Evolutionary conservation across 92 coral and sea anemone species (phyloP).

Genomic region (Micromussa lordhowensis): DNA sequence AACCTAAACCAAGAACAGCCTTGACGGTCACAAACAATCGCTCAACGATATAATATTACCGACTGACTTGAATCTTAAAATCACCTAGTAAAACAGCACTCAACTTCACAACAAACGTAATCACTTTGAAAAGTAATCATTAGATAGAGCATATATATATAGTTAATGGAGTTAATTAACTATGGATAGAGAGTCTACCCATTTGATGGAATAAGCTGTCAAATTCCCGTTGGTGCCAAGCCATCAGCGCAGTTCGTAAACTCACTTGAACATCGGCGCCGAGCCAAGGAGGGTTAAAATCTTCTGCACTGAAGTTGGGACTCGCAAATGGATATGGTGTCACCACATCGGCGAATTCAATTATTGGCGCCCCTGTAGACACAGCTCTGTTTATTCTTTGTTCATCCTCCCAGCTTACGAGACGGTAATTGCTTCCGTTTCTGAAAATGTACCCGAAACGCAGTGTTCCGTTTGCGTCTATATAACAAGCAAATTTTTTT

Average conservation of each 20-base stretch:
- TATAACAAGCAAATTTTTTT: constrained; percentile 2
- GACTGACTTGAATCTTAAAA: too few relatives aligned
- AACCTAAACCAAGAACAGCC: too few relatives aligned
- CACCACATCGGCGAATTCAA: background rate
- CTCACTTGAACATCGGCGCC: background rate
- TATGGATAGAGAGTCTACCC: too few relatives aligned
- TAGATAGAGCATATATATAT: too few relatives aligned
- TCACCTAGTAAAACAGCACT: too few relatives aligned
- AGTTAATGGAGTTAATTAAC: too few relatives aligned
- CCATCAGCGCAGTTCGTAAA: background rate
- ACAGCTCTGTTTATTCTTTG: background rate
- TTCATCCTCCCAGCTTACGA: background rate
- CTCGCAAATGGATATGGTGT: background rate
- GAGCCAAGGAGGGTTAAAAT: constrained; percentile 12
- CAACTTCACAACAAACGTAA: too few relatives aligned
- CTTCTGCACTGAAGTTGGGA: background rate
- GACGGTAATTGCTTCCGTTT: constrained; percentile 17
- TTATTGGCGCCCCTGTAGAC: background rate
- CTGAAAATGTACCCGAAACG: constrained; percentile 9
- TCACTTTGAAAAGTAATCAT: too few relatives aligned
- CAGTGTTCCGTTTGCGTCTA: background rate
- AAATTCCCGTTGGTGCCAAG: background rate
- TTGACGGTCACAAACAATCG: too few relatives aligned
- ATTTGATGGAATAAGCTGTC: too few relatives aligned
- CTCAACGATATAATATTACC: too few relatives aligned